Conservation (phyloP, 2,113 vertebrate species). For the Solea solea region DNA sequence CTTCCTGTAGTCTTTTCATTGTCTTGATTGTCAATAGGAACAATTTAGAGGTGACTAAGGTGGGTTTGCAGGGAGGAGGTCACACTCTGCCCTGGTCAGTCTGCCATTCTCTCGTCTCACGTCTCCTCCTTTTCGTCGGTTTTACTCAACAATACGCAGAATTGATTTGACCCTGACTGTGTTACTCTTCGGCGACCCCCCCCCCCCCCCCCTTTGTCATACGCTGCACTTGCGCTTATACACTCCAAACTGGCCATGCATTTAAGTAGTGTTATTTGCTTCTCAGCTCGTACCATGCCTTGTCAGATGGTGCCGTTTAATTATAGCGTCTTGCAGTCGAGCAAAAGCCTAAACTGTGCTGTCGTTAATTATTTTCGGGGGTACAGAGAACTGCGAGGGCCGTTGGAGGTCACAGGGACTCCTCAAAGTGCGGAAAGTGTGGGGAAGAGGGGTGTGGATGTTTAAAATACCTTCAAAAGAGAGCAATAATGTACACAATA, state of each 20-base stretch:
- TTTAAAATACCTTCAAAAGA: constrained; percentile 32
- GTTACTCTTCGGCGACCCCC: constrained; percentile 7
- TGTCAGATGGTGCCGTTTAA: constrained; percentile 75
- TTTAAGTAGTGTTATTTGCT: constrained; percentile 66
- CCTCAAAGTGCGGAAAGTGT: constrained; percentile 30
- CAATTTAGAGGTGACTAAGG: constrained; percentile 55
- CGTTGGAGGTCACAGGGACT: constrained; percentile 71
- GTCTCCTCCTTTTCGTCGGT: constrained; percentile 1
- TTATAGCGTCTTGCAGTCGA: constrained; percentile 74
- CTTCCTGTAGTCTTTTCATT: constrained; percentile 60
- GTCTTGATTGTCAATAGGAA: constrained; percentile 79
- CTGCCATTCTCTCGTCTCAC: constrained; percentile 13
- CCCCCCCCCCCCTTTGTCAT: constrained; percentile 23
- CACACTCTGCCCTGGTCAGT: constrained; percentile 42
- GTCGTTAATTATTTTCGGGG: constrained; percentile 80
- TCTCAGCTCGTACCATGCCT: constrained; percentile 70
- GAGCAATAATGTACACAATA: constrained; percentile 7
- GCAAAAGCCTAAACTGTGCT: constrained; percentile 65
- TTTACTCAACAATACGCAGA: constrained; percentile 30
- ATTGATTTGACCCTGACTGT: constrained; percentile 49
- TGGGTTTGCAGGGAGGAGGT: constrained; percentile 40
- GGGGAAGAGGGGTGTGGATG: constrained; percentile 57
- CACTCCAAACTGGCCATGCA: constrained; percentile 41
- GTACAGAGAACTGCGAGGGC: constrained; percentile 72
- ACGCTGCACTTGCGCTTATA: constrained; percentile 22